These are phyloP conservation scores for Eretmocerus hayati DNA, from an alignment of 2,888 invertebrate genomes.

Conservation along the genomic window DNA sequence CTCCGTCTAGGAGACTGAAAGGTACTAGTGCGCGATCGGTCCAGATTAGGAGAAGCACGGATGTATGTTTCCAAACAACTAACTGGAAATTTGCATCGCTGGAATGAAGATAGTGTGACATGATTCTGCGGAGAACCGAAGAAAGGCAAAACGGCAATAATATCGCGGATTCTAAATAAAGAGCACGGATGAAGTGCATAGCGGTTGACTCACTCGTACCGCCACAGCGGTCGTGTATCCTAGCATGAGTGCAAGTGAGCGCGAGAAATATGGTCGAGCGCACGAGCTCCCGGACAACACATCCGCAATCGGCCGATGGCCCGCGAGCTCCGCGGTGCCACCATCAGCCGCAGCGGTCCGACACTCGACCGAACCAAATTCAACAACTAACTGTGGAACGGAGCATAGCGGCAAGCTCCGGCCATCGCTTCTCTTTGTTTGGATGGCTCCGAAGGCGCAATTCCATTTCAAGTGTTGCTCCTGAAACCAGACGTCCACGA, in stretches of 20 bases:
- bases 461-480: constrained; percentile 10
- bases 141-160: too few relatives aligned
- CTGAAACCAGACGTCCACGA: constrained; percentile 13
- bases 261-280: constrained; percentile 25
- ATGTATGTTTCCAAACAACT: too few relatives aligned
- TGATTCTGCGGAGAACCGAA: too few relatives aligned
- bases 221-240: too few relatives aligned
- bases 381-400: too few relatives aligned
- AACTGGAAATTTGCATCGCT: too few relatives aligned
- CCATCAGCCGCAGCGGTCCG: constrained; percentile 24
- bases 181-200: constrained; percentile 19
- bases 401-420: constrained; percentile 18
- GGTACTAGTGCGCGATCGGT: too few relatives aligned
- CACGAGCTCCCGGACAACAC: constrained; percentile 16
- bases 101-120: too few relatives aligned
- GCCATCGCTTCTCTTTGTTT: constrained; percentile 57
- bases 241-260: constrained; percentile 21
- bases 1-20: too few relatives aligned
- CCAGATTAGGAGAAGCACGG: too few relatives aligned
- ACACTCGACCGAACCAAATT: too few relatives aligned
- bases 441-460: constrained; percentile 64
- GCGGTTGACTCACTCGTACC: constrained; percentile 2
- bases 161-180: constrained; percentile 28
- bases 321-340: constrained; percentile 20
- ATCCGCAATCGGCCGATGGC: constrained; percentile 30